Base-by-base conservation (phyloP, 2,888 invertebrate genomes). In the Drosophila phalerata region DNA sequence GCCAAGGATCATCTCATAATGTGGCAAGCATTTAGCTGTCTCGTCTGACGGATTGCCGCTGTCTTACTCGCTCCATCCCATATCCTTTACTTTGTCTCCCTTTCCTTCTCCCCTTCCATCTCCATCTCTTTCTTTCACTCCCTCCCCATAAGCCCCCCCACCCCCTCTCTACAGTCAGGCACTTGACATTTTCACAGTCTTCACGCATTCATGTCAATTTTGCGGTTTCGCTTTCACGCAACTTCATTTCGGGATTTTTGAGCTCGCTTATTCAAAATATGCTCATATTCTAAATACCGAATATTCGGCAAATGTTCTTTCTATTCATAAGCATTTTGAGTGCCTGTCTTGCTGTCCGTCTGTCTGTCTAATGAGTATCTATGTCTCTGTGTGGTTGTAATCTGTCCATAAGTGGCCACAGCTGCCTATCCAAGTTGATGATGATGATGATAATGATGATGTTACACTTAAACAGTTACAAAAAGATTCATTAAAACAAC, bases 1-100 rank as follows among this genome's bases (percentile, higher is more conserved):
- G 81, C 87, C 88, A 90, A 91, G 91, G 91, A 90, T 91, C 90
- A 91, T 90, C 89, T 90, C 81, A 87, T 90, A 90, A 90, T 85
- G 84, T 88, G 83, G 86, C 85, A 84, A 88, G 88, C 89, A 85
- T 85, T 84, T 89, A 89, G 86, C 90, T 79, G 85, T 82, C 76
- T 70, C 55, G 45, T 61, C 67, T 74, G 74, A 79, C 75, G 61
- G 53, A 74, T 79, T 79, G 75, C 69, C 15, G 42, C 68, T 34
- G 15, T 25, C 73, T 71, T 70, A 22, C 47, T 56, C 25, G 4
- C 40, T 25, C 17, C 15, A 37, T 8, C 15, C 10, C 11, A 38
- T 25, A 58, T 58, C 57, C 57, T 58, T 58, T 28, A 25, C 49
- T 30, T 11, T n/a, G 30, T 30, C 30, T n/a, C 37, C 37, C 13